Base-by-base conservation (phyloP, 1,140 invertebrate species). In the Apocrypta bakeri region DNA sequence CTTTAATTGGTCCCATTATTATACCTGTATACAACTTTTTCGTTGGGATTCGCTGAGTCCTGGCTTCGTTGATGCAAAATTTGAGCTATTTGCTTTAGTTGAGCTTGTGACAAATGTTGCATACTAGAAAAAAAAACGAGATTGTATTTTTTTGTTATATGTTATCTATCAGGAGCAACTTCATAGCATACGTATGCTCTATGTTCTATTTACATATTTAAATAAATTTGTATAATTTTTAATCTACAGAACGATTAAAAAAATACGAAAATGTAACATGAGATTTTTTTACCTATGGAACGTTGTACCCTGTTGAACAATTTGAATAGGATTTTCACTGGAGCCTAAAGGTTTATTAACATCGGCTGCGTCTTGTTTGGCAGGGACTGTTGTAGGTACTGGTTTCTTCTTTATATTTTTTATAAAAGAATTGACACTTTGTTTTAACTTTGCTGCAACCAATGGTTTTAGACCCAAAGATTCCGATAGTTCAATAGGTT, bases 291-390 rank as follows among this genome's bases (percentile, higher is more conserved):
- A 92, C 91, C 91, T 91, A 40, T 91, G 91, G 86, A 91, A 92
- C 64, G 91, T 91, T 82, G 90, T 88, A 40, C 94, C 94, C 86
- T 95, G 94, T 81, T 95, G 94, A 48, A 95, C 93, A 64, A 95
- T 93, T 87, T 94, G 93, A 83, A 95, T 95, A 6, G 94, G 94
- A 89, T 95, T 95, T 84, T 93, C 93, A 86, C 92, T 94, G 14
- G 93, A 94, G 21, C 94, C 94, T 14, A 94, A 84, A 27, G 94
- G 92, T 74, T 91, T 91, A 14, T 76, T 85, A 25, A 64, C 48
- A 82, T 89, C 84, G 1, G 83, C 76, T 71, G 78, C 31, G 77
- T 88, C 86, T 25, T 40, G 33, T 42, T 86, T 87, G 14, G 72
- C 0, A 14, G 66, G 21, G 7, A 82, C 80, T 6, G 84, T 72